Percentiles rank a stretch among this genome's conserved stretches.
phyloP scores from a whole-genome alignment of 1,140 invertebrate species.

The Rhyacophila brunnea region DNA sequence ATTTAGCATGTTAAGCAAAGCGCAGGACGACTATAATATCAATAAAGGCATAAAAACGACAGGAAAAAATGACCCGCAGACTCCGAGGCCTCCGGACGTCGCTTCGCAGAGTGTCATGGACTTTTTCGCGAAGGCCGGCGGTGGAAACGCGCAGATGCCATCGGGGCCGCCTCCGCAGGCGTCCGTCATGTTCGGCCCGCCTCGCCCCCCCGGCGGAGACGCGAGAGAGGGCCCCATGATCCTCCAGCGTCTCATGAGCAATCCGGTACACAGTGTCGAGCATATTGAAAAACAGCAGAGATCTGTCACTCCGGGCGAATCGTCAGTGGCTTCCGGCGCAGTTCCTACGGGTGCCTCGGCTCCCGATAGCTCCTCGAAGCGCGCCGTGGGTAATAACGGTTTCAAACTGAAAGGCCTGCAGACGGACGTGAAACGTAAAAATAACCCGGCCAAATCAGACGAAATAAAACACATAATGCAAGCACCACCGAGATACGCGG shows the following conservation, averaged over 20 bases:
- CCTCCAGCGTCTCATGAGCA: constrained; percentile 73
- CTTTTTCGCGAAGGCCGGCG: constrained; percentile 79
- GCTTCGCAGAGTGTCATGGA: constrained; percentile 80
- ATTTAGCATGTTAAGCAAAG: constrained; percentile 85
- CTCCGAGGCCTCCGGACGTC: constrained; percentile 48
- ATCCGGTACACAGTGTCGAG: constrained; percentile 78
- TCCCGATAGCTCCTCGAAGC: not conserved
- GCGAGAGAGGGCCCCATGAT: constrained; percentile 53
- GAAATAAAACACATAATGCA: constrained; percentile 21
- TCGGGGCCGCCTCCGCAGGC: constrained; percentile 54
- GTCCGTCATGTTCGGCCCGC: constrained; percentile 46
- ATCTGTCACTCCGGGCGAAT: constrained; percentile 62
- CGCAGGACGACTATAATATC: constrained; percentile 77
- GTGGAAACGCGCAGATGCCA: constrained; percentile 56
- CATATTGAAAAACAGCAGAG: constrained; percentile 86
- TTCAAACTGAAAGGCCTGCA: constrained; percentile 51
- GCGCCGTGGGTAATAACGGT: constrained; percentile 41
- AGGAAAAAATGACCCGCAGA: constrained; percentile 37
- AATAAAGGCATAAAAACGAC: constrained; percentile 46
- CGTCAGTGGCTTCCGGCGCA: constrained; percentile 61
- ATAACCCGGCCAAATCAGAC: constrained; percentile 38
- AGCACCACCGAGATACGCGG: constrained; percentile 39
- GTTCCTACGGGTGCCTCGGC: constrained; percentile 1
- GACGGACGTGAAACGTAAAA: constrained; percentile 45
- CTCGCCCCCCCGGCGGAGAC: constrained; percentile 46